Evolutionary conservation across 2,888 invertebrate genomes (phyloP).

Genomic region (Apodemia mormo): DNA sequence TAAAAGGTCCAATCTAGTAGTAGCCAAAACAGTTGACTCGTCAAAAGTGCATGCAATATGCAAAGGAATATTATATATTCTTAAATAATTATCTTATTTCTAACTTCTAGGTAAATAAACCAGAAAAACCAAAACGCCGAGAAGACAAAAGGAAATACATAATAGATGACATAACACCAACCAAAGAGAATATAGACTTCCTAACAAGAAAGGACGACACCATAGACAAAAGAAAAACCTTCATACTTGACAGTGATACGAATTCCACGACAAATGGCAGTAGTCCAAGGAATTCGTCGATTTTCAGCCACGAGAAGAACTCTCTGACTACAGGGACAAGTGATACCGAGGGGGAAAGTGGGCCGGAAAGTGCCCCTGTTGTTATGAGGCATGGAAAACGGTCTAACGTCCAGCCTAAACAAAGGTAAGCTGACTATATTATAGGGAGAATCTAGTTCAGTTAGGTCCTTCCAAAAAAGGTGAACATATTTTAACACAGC

Average conservation of each 20-base stretch:
- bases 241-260: constrained; percentile 73
- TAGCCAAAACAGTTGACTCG: too few species aligned
- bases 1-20: too few species aligned
- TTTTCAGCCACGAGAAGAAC: constrained; percentile 68
- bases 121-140: constrained; percentile 57
- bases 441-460: too few species aligned
- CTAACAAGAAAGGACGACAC: constrained; percentile 44
- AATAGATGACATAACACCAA: constrained; percentile 52
- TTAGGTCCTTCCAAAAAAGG: too few species aligned
- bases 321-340: constrained; percentile 63
- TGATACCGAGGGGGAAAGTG: constrained; percentile 72
- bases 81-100: too few species aligned
- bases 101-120: constrained; percentile 58
- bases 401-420: constrained; percentile 53
- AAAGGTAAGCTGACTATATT: constrained; percentile 48
- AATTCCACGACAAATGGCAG: constrained; percentile 76
- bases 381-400: constrained; percentile 58
- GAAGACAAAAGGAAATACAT: constrained; percentile 64
- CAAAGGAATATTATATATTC: too few species aligned
- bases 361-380: constrained; percentile 69
- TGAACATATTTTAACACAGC: too few species aligned
- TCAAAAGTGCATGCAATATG: too few species aligned
- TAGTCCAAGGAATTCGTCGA: constrained; percentile 72
- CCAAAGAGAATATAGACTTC: constrained; percentile 63
- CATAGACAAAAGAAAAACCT: constrained; percentile 69